Evolutionary conservation across 1,140 invertebrate species (phyloP).

Genomic region (Drosophila jambulina): DNA sequence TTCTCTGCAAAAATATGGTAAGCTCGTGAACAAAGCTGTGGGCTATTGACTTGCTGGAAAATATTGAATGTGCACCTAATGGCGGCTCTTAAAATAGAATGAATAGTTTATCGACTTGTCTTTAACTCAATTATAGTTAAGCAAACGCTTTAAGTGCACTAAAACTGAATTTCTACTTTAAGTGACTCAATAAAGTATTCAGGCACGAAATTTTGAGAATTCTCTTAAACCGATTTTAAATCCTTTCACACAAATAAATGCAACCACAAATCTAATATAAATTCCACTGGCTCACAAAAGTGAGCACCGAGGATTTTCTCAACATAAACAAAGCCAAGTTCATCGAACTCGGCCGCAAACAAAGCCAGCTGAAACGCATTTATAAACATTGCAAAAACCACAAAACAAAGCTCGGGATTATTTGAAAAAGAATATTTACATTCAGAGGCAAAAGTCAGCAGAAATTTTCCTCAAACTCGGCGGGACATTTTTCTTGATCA

Average conservation of each 20-base stretch:
- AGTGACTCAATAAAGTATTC: background rate
- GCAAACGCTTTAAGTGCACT: background rate
- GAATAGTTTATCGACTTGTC: background rate
- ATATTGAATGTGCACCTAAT: background rate
- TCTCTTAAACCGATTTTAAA: background rate
- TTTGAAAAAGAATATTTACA: slow-evolving; percentile 10
- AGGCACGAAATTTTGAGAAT: background rate
- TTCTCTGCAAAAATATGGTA: slow-evolving; percentile 18
- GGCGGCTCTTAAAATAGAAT: background rate
- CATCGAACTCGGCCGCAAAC: slow-evolving; percentile 28
- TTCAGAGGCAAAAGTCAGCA: slow-evolving; percentile 5
- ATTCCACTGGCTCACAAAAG: slow-evolving; percentile 7
- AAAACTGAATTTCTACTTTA: background rate
- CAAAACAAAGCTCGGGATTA: slow-evolving; percentile 13
- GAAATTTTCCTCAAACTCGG: slow-evolving; percentile 12
- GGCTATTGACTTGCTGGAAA: background rate
- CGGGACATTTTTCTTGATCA: slow-evolving; percentile 53
- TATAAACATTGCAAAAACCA: slow-evolving; percentile 14
- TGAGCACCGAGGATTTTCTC: slow-evolving; percentile 8
- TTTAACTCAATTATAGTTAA: background rate
- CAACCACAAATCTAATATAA: slow-evolving; percentile 27
- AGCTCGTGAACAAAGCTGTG: background rate
- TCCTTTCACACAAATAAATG: slow-evolving; percentile 3
- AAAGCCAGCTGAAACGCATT: slow-evolving; percentile 19
- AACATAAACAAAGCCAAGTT: slow-evolving; percentile 19